These are phyloP conservation scores for Halcyon badia DNA, from an alignment of 2,797 vertebrate genomes.

Conservation along the genomic window DNA sequence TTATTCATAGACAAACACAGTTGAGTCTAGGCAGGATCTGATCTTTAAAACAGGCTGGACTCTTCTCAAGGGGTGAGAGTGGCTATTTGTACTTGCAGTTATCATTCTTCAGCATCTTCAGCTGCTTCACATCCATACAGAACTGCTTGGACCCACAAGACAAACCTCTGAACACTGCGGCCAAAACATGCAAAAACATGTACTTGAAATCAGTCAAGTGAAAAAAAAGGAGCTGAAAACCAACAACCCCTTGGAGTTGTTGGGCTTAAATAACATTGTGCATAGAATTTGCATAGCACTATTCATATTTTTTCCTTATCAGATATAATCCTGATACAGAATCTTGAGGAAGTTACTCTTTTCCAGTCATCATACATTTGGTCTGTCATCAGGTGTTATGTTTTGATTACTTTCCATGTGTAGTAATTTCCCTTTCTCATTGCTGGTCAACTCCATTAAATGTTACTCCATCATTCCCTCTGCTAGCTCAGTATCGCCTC, in stretches of 20 bases:
- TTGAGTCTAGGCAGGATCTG: background rate
- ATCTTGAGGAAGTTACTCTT: background rate
- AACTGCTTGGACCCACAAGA: background rate
- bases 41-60: background rate
- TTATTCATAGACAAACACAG: background rate
- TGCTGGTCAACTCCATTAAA: background rate
- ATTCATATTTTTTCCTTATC: background rate
- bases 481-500: background rate
- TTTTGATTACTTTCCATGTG: background rate
- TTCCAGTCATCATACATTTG: background rate
- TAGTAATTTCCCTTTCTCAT: background rate
- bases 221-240: background rate
- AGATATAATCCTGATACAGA: background rate
- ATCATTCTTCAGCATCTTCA: background rate
- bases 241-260: background rate
- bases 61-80: background rate
- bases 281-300: background rate
- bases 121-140: background rate
- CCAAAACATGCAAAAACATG: background rate
- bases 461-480: background rate
- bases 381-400: background rate
- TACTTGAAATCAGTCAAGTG: background rate
- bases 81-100: background rate
- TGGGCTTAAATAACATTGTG: background rate
- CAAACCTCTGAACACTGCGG: background rate